These are phyloP conservation scores for Notolepis coatsorum DNA, from an alignment of 2,797 vertebrate species.

Conservation along the genomic window DNA sequence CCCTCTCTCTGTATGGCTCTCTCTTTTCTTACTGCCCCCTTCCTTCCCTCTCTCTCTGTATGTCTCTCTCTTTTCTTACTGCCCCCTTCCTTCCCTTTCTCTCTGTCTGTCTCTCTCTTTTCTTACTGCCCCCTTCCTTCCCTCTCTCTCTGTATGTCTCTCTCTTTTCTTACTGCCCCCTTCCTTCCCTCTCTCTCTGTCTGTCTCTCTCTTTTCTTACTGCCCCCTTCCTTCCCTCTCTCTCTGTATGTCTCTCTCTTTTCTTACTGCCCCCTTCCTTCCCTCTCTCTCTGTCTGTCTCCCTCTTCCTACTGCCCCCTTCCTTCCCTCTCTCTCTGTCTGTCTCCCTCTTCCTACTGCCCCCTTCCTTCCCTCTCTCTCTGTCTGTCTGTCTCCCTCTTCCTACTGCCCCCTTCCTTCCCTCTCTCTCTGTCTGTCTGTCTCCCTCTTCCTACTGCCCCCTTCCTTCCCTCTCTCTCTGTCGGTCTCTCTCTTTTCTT, in stretches of 20 bases:
- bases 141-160: conserved; percentile 44
- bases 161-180: conserved; percentile 4
- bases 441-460: conserved; percentile 21
- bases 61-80: conserved; percentile 11
- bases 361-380: conserved; percentile 40
- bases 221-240: conserved; percentile 5
- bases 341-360: no score
- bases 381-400: conserved; percentile 40
- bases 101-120: conserved; percentile 6
- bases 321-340: conserved; percentile 11
- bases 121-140: conserved; percentile 47
- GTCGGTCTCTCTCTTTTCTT: conserved; percentile 29
- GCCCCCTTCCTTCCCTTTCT: conserved; percentile 7
- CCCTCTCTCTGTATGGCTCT: conserved; percentile 33
- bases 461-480: conserved; percentile 46
- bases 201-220: conserved; percentile 16
- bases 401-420: no score
- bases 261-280: conserved; percentile 46
- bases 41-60: conserved; percentile 34
- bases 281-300: conserved; percentile 47
- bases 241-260: conserved; percentile 2
- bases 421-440: conserved; percentile 19
- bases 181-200: conserved; percentile 34
- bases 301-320: conserved; percentile 7
- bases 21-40: conserved; percentile 9